Evolutionary conservation across 2,113 vertebrate species (phyloP).

Genomic region (Zosterops borbonicus): DNA sequence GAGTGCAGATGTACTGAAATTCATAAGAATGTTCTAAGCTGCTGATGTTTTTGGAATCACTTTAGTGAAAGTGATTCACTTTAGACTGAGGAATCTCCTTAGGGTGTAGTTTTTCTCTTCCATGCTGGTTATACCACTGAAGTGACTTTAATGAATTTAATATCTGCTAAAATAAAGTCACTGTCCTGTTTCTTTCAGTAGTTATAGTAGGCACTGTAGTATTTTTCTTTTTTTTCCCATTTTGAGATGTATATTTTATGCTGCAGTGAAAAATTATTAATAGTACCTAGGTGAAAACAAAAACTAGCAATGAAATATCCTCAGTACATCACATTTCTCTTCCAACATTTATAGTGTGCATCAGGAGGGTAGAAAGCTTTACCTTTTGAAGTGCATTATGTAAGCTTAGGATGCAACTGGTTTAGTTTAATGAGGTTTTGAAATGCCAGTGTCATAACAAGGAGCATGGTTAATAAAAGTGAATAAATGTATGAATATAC

Average conservation of each 20-base stretch:
- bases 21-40: background rate
- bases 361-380: background rate
- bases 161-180: background rate
- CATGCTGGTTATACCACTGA: background rate
- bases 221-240: background rate
- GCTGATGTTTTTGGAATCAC: background rate
- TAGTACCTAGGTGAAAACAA: background rate
- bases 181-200: background rate
- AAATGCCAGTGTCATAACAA: background rate
- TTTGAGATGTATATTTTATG: background rate
- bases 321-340: background rate
- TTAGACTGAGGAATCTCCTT: background rate
- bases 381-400: background rate
- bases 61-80: background rate
- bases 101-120: background rate
- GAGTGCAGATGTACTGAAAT: background rate
- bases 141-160: background rate
- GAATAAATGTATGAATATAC: background rate
- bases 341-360: background rate
- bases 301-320: background rate
- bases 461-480: background rate
- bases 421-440: background rate
- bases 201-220: background rate
- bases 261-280: background rate
- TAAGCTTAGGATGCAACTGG: background rate